These are phyloP conservation scores for Accipiter virgatus DNA, from an alignment of 2,113 vertebrate genomes.

Conservation along the genomic window DNA sequence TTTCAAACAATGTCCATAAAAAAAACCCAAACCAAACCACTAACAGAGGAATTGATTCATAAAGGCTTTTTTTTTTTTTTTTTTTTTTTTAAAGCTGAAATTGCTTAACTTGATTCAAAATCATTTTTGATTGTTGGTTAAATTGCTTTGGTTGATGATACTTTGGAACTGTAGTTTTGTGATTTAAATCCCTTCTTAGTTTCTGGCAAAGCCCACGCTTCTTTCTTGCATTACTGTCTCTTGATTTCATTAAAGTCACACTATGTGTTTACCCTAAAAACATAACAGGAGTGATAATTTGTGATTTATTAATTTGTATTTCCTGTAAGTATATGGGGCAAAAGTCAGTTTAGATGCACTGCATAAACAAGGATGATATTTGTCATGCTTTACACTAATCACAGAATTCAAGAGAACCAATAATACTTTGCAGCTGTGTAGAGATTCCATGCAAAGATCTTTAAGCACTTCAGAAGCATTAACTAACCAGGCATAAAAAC, in stretches of 20 bases:
- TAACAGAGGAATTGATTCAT: slow-evolving; percentile 27
- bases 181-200: slow-evolving; percentile 46
- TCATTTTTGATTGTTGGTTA: slow-evolving; percentile 47
- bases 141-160: slow-evolving; percentile 50
- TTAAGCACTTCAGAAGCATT: slow-evolving; percentile 27
- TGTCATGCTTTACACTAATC: slow-evolving; percentile 41
- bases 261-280: slow-evolving; percentile 38
- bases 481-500: neutral
- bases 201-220: slow-evolving; percentile 20
- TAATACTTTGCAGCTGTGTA: slow-evolving; percentile 52
- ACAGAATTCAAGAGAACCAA: slow-evolving; percentile 26
- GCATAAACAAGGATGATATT: slow-evolving; percentile 44
- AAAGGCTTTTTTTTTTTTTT: neutral
- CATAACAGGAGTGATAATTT: neutral
- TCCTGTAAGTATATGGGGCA: slow-evolving; percentile 3
- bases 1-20: slow-evolving; percentile 54
- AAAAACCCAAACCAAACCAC: neutral
- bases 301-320: slow-evolving; percentile 51
- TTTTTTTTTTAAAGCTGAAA: neutral
- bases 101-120: slow-evolving; percentile 57
- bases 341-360: slow-evolving; percentile 52
- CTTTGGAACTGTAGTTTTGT: slow-evolving; percentile 34
- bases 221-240: neutral
- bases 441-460: slow-evolving; percentile 23
- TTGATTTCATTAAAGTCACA: slow-evolving; percentile 25